Evolutionary conservation across 2,113 vertebrate genomes (phyloP).

Genomic region (Canis aureus): DNA sequence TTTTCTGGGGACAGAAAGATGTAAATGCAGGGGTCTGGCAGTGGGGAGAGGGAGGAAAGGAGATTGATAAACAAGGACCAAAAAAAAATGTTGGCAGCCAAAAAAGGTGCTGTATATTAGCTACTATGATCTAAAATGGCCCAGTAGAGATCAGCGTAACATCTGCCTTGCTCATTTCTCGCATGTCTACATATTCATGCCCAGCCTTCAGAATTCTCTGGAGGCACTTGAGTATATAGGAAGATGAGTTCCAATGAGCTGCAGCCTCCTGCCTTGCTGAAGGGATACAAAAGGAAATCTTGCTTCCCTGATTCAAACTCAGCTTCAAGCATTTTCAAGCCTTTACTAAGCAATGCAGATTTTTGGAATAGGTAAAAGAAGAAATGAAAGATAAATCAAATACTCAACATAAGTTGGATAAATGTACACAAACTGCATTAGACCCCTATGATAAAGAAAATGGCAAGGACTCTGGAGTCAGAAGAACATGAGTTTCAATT

Average conservation of each 20-base stretch:
- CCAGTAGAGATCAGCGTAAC: conserved; percentile 84
- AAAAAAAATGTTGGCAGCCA: conserved; percentile 74
- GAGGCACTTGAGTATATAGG: conserved; percentile 83
- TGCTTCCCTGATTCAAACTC: conserved; percentile 35
- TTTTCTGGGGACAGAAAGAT: conserved; percentile 50
- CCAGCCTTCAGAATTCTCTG: conserved; percentile 85
- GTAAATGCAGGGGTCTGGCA: neutral
- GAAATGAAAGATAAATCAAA: neutral
- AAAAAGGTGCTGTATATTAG: conserved; percentile 83
- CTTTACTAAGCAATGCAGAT: conserved; percentile 44
- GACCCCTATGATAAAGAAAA: neutral
- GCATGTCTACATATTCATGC: conserved; percentile 89
- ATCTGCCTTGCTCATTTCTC: conserved; percentile 87
- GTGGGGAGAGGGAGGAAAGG: conserved; percentile 35
- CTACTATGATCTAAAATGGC: conserved; percentile 82
- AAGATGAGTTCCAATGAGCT: conserved; percentile 84
- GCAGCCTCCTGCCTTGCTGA: conserved; percentile 79
- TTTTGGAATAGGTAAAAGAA: neutral
- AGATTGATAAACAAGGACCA: conserved; percentile 66
- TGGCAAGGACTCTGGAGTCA: neutral
- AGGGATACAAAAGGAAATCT: conserved; percentile 57
- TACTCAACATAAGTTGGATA: neutral
- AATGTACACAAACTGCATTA: neutral
- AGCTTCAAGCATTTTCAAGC: conserved; percentile 43
- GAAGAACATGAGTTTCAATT: neutral